Evolutionary conservation across 2,113 vertebrate species (phyloP).

Genomic region (Mirza zaza): DNA sequence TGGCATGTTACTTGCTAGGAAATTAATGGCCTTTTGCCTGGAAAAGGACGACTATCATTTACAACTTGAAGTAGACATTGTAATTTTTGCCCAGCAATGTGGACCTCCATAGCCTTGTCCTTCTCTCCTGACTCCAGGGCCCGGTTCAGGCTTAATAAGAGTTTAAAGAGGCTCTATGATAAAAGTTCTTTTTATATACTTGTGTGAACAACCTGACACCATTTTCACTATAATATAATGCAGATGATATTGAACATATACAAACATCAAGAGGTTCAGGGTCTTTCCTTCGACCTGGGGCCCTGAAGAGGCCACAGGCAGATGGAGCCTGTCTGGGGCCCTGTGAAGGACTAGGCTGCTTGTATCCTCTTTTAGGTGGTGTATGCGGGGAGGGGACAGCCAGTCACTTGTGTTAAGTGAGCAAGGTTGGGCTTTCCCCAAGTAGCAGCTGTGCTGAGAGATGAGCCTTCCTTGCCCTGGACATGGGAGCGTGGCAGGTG

Average conservation of each 20-base stretch:
- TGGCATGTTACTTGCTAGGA: slow-evolving; percentile 78
- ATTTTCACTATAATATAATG: slow-evolving; percentile 87
- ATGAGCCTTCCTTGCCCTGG: not conserved
- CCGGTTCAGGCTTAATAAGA: slow-evolving; percentile 79
- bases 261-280: slow-evolving; percentile 81
- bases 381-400: no score
- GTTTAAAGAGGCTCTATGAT: slow-evolving; percentile 84
- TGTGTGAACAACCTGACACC: slow-evolving; percentile 85
- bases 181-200: slow-evolving; percentile 80
- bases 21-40: slow-evolving; percentile 94
- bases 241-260: slow-evolving; percentile 88
- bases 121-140: slow-evolving; percentile 86
- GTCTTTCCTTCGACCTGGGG: not conserved
- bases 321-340: no score
- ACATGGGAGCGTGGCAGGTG: not conserved
- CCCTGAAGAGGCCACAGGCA: not conserved
- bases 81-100: slow-evolving; percentile 86
- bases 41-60: slow-evolving; percentile 90
- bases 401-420: not conserved
- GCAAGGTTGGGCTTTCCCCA: not conserved
- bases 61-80: slow-evolving; percentile 94
- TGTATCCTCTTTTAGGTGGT: not conserved
- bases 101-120: slow-evolving; percentile 82
- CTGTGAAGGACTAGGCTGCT: not conserved
- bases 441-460: not conserved